These are phyloP conservation scores for Scartelaos histophorus DNA, from an alignment of 2,113 vertebrate species.

Conservation along the genomic window DNA sequence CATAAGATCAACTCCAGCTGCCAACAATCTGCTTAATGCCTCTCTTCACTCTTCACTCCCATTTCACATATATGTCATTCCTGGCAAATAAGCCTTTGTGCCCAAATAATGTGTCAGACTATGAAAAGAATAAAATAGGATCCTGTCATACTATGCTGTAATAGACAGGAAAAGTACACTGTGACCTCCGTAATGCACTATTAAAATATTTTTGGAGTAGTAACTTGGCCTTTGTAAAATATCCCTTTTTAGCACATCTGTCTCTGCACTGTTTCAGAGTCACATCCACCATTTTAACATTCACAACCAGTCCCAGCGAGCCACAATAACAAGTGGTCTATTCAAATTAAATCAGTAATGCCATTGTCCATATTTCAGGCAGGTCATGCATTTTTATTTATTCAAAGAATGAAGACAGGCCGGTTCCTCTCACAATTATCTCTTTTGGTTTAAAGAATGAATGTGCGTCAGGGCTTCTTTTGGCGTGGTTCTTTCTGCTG, in stretches of 20 bases:
- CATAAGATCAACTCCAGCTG: not conserved
- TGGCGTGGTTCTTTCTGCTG: conserved; percentile 67
- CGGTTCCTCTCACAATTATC: conserved; percentile 78
- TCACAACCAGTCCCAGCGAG: conserved; percentile 49
- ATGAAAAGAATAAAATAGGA: not conserved
- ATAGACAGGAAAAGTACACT: conserved; percentile 1
- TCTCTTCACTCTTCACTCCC: not conserved
- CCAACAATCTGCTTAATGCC: not conserved
- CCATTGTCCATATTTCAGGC: conserved; percentile 81
- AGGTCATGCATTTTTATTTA: conserved; percentile 80
- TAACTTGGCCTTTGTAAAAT: conserved; percentile 52
- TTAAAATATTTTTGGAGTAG: conserved; percentile 12
- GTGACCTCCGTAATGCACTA: not conserved
- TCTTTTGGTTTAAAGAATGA: conserved; percentile 81
- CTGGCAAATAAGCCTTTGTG: not conserved
- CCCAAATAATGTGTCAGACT: not conserved
- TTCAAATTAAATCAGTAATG: conserved; percentile 82
- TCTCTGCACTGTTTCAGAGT: conserved; percentile 38
- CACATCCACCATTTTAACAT: conserved; percentile 61
- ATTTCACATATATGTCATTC: not conserved
- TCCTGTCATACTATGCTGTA: not conserved
- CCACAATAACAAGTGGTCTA: conserved; percentile 76
- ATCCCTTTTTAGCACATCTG: conserved; percentile 37
- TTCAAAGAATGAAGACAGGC: conserved; percentile 79
- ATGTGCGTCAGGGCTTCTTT: conserved; percentile 77